A percentile compares a stretch with the other conserved stretches of the same genome.
These are phyloP conservation scores for Pseudomyrmex concolor DNA, from an alignment of 1,140 invertebrate genomes.

Conservation along the genomic window DNA sequence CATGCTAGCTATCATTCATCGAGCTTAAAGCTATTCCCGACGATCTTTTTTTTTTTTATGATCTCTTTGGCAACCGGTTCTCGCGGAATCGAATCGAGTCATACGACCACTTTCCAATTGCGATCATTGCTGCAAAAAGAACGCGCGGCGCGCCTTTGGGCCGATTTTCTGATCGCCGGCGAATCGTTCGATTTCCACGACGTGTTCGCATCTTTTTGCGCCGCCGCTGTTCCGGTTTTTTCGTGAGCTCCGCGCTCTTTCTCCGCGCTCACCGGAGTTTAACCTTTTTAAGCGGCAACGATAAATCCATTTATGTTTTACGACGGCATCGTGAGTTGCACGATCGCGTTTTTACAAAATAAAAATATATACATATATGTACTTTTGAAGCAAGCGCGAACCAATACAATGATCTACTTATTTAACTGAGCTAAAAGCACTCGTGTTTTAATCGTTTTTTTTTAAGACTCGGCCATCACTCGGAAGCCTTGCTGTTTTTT, in stretches of 20 bases:
- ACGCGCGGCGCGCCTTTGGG: constrained; percentile 73
- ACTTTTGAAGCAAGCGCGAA: background rate
- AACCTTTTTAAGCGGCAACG: constrained; percentile 16
- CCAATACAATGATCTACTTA: background rate
- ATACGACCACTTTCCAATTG: constrained; percentile 78
- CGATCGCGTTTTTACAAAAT: background rate
- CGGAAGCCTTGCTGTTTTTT: no score
- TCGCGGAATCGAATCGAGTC: constrained; percentile 68
- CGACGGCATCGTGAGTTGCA: background rate
- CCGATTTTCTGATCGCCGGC: constrained; percentile 71
- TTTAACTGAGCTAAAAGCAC: background rate
- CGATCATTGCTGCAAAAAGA: constrained; percentile 80
- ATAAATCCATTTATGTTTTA: constrained; percentile 53
- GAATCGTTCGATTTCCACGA: constrained; percentile 51
- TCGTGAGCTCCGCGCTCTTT: constrained; percentile 22
- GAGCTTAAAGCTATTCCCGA: constrained; percentile 66
- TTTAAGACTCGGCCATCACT: no score
- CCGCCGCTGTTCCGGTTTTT: constrained; percentile 50
- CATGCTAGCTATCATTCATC: constrained; percentile 83
- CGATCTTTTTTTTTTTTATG: constrained; percentile 62
- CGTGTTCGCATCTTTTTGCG: constrained; percentile 59
- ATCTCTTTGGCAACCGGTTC: constrained; percentile 70
- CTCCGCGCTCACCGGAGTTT: constrained; percentile 21
- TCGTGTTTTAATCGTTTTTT: no score
- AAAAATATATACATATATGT: background rate